These are phyloP conservation scores for Mellilla xanthometata DNA, from an alignment of 2,888 invertebrate species.

Conservation along the genomic window DNA sequence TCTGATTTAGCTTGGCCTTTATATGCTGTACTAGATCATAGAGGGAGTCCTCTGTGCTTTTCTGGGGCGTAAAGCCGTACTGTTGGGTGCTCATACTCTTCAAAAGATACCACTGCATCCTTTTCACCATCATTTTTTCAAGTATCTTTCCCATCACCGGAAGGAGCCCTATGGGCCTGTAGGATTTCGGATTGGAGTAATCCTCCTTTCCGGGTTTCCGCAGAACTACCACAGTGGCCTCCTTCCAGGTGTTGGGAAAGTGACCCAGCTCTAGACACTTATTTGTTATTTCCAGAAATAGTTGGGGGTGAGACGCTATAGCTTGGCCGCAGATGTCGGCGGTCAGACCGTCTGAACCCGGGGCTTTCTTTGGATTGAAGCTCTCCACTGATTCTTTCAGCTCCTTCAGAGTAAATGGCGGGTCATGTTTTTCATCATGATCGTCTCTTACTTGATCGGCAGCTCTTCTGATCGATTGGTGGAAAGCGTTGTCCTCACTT, in stretches of 20 bases:
- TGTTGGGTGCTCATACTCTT: constrained; percentile 20
- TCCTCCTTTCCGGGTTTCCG: neutral
- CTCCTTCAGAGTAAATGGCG: neutral
- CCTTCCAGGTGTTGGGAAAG: no score
- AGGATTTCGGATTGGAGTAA: neutral
- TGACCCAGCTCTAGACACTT: neutral
- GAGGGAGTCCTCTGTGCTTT: constrained; percentile 14
- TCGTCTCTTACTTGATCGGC: neutral
- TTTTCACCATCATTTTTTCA: neutral
- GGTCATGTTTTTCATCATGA: neutral
- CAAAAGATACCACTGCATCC: neutral
- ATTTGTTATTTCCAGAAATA: neutral
- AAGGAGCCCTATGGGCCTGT: neutral
- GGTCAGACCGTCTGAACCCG: constrained; percentile 11
- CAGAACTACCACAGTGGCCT: neutral
- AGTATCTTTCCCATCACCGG: neutral
- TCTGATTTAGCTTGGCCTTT: neutral
- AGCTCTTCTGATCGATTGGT: neutral
- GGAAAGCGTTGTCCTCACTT: no score
- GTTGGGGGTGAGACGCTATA: neutral
- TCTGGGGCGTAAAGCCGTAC: constrained; percentile 16
- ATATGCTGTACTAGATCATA: constrained; percentile 4
- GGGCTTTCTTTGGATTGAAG: constrained; percentile 15
- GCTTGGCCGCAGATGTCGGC: constrained; percentile 9
- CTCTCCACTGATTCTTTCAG: neutral